Conservation (phyloP, 2,113 vertebrate genomes). For the Ramphastos sulfuratus region DNA sequence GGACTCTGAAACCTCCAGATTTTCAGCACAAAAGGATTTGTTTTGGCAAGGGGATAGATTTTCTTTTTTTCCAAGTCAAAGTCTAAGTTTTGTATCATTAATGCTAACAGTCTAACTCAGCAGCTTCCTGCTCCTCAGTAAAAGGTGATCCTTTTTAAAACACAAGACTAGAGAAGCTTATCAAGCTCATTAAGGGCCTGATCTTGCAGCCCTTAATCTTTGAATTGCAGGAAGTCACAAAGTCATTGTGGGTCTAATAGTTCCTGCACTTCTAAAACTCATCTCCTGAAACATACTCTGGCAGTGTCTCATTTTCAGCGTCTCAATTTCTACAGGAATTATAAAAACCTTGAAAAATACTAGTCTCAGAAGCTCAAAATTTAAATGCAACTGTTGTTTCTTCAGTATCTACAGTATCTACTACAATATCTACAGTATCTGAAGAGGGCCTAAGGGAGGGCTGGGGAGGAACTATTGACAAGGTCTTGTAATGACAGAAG, state of each 20-base stretch:
- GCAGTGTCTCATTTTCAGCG: not conserved
- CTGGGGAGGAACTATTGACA: no score
- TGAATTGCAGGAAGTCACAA: not conserved
- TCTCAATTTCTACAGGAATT: not conserved
- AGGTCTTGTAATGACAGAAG: no score
- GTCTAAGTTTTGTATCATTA: not conserved
- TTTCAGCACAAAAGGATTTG: not conserved
- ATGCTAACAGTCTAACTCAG: not conserved
- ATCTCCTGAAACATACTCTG: not conserved
- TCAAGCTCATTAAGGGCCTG: accelerated
- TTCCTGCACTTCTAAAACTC: not conserved
- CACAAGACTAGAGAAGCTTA: not conserved
- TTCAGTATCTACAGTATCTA: not conserved
- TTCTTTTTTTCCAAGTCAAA: not conserved
- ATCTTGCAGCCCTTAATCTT: not conserved
- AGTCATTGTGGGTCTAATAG: not conserved
- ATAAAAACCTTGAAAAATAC: not conserved
- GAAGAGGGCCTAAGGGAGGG: no score
- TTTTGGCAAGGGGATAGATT: not conserved
- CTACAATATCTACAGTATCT: not conserved
- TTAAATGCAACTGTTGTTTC: not conserved
- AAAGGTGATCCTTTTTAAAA: not conserved
- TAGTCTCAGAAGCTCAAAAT: not conserved
- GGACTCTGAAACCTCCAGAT: not conserved
- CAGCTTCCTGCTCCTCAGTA: not conserved